Base-by-base conservation (phyloP, 2,888 invertebrate species). In the Luperina nickerlii region DNA sequence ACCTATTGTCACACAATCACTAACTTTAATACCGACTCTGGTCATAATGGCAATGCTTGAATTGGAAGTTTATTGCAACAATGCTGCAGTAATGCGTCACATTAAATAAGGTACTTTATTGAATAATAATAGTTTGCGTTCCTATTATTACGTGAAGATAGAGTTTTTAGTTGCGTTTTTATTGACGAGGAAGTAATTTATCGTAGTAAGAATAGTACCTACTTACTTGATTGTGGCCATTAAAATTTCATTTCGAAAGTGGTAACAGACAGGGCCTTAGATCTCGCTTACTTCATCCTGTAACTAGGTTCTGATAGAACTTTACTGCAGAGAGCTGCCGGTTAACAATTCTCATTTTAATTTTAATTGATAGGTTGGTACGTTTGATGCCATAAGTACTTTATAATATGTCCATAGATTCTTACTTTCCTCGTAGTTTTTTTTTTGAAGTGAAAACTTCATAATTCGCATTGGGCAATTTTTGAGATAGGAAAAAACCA, bases 1-100 rank as follows among this genome's bases (percentile, higher is more conserved):
- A 15, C 13, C 15, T 9, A 67, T 78, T 83, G 87, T 84, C 45
- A 60, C 60, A 82, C 57, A 73, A 65, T 72, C 51, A 42, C 20
- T 73, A 4, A 72, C 20, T 72, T 74, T 63, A 9, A 42, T 62
- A 70, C 20, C 11, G 20, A 38, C n/a, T 69, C 24, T 42, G 20
- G 57, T 38, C 27, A 74, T 65, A 82, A 82, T 77, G 11, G 20
- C 27, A 15, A 51, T 67, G 13, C 68, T 65, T 57, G 68, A 60
- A 63, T 60, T 18, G 15, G 15, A 48, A 66, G 38, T 38, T 63
- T 74, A 74, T 38, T 38, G 20, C 20, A 51, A n/a, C n/a, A 57
- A n/a, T 57, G 9, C 24, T 57, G 9, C 57, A 65, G 48, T 78
- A 51, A 68, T 60, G 67, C 48, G 67, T 42, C 48, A 60, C 65